These are phyloP conservation scores for Threskiornis aethiopicus DNA, from an alignment of 2,797 vertebrate species.

Conservation along the genomic window DNA sequence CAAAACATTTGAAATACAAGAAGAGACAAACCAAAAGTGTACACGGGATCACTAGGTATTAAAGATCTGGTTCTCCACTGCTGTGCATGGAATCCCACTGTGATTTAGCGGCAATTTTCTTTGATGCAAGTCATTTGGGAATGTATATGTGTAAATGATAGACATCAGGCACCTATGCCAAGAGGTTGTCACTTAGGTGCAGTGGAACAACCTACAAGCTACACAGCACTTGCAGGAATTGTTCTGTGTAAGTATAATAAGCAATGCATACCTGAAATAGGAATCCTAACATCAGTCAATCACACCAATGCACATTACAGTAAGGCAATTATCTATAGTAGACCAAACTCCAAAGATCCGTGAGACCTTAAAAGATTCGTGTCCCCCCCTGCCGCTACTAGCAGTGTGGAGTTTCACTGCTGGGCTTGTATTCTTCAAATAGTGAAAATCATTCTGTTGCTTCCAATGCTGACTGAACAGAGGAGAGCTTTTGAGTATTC, in stretches of 20 bases:
- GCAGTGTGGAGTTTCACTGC: neutral
- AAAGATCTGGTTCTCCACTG: neutral
- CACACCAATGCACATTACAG: neutral
- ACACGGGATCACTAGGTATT: neutral
- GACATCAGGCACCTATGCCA: neutral
- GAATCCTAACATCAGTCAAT: neutral
- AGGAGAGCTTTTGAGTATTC: neutral
- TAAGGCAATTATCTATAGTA: neutral
- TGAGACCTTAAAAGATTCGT: neutral
- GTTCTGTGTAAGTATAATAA: neutral
- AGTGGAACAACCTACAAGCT: neutral
- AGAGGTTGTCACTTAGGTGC: neutral
- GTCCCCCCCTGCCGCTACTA: fast-evolving
- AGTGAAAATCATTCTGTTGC: neutral
- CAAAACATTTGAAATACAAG: neutral
- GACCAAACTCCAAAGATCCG: neutral
- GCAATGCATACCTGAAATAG: neutral
- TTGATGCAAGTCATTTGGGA: neutral
- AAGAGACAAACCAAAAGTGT: neutral
- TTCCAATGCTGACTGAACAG: neutral
- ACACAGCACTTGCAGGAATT: neutral
- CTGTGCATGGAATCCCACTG: neutral
- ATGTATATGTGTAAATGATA: neutral
- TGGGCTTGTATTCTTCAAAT: neutral
- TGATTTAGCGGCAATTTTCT: neutral